Conservation (phyloP, 1,140 invertebrate species). For the Penaeus vannamei region DNA sequence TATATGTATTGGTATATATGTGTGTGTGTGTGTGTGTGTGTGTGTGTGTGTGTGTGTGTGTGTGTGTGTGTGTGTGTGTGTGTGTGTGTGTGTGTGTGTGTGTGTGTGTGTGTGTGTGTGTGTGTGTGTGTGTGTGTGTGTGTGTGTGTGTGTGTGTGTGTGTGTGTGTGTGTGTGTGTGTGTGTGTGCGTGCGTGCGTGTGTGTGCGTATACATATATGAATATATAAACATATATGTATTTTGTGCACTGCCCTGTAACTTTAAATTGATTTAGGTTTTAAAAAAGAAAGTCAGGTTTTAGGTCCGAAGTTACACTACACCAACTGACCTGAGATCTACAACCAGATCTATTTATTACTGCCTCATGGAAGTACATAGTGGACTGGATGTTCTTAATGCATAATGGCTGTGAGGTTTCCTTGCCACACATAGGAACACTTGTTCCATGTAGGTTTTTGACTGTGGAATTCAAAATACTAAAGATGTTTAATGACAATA, state of each 20-base stretch:
- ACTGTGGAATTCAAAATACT: no score
- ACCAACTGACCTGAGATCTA: neutral
- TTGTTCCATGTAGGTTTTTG: no score
- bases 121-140: neutral
- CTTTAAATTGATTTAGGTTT: neutral
- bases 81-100: constrained; percentile 4
- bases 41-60: neutral
- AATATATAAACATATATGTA: no score
- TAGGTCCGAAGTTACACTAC: neutral
- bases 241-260: constrained; percentile 4
- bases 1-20: neutral
- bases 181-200: no score
- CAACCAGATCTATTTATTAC: no score
- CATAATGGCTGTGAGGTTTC: no score
- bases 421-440: no score
- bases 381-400: no score
- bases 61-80: constrained; percentile 25
- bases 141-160: neutral
- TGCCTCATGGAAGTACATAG: no score
- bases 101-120: neutral
- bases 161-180: neutral
- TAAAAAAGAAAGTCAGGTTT: neutral
- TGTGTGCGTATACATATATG: no score
- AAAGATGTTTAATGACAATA: no score
- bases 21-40: neutral